Evolutionary conservation across 1,140 invertebrate genomes (phyloP).

Genomic region (Phortica variegata): DNA sequence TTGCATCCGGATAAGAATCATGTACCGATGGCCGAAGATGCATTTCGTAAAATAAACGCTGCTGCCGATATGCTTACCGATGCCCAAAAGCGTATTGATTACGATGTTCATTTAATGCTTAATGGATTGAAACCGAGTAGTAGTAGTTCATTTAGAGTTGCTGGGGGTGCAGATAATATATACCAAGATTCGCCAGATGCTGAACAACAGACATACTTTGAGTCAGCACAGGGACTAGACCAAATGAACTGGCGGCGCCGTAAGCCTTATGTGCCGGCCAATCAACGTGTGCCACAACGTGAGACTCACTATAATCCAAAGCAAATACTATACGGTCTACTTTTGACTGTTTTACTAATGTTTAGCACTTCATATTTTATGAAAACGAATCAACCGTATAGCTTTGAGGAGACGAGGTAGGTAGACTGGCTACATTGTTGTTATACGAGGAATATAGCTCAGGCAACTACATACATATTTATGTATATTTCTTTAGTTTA

Average conservation of each 20-base stretch:
- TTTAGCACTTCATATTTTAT: background rate
- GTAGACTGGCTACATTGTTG: too few relatives aligned
- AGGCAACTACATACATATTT: too few relatives aligned
- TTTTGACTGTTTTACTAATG: background rate
- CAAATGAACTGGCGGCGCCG: slow-evolving; percentile 4
- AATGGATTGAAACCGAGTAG: slow-evolving; percentile 65
- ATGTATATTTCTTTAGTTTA: slow-evolving; percentile 71
- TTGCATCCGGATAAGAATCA: slow-evolving; percentile 99
- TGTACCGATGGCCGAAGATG: slow-evolving; percentile 90
- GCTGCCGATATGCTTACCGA: slow-evolving; percentile 93
- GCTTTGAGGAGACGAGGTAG: too few relatives aligned
- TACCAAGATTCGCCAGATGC: background rate
- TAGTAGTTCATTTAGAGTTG: background rate
- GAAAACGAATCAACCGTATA: too few relatives aligned
- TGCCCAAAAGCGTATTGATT: slow-evolving; percentile 88
- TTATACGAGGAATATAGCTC: too few relatives aligned
- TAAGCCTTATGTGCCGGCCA: slow-evolving; percentile 38
- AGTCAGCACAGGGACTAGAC: slow-evolving; percentile 7
- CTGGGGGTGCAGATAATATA: background rate
- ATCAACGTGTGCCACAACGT: slow-evolving; percentile 44
- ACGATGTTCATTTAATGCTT: slow-evolving; percentile 66
- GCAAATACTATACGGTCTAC: too few relatives aligned
- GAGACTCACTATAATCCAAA: slow-evolving; percentile 38
- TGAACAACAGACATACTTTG: background rate
- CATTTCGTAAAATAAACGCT: slow-evolving; percentile 92